Conservation (phyloP, 1,140 invertebrate species). For the Olivierus martensii region DNA sequence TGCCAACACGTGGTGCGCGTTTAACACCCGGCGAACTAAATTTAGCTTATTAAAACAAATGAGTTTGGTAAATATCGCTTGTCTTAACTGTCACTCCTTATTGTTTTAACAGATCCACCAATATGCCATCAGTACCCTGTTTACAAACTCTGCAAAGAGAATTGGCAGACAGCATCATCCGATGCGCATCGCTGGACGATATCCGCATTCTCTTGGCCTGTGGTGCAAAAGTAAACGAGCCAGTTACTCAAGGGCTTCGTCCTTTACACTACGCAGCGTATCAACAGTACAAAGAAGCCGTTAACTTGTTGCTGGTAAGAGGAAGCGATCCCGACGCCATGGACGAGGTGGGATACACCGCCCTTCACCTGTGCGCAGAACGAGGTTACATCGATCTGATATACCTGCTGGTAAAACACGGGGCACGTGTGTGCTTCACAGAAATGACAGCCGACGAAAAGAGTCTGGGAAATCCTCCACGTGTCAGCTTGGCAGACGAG, state of each 20-base stretch:
- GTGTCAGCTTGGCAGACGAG: conserved; percentile 43
- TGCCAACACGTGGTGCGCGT: too few species aligned
- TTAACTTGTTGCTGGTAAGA: conserved; percentile 53
- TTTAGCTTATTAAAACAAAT: too few species aligned
- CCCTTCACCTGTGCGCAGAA: conserved; percentile 71
- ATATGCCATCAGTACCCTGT: conserved; percentile 19
- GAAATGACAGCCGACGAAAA: conserved; percentile 17
- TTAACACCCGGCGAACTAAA: too few species aligned
- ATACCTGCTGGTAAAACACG: conserved; percentile 55
- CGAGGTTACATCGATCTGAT: conserved; percentile 48
- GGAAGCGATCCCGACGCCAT: conserved; percentile 62
- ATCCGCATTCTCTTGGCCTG: conserved; percentile 68
- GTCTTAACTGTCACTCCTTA: too few species aligned
- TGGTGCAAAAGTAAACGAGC: conserved; percentile 56
- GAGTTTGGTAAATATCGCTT: too few species aligned
- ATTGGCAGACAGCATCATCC: conserved; percentile 75
- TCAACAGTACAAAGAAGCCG: conserved; percentile 65
- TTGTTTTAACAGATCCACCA: background rate
- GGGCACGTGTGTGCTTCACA: conserved; percentile 60
- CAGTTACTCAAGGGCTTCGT: conserved; percentile 48
- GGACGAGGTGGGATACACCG: conserved; percentile 80
- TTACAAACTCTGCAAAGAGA: conserved; percentile 50
- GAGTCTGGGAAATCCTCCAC: conserved; percentile 21
- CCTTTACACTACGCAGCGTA: conserved; percentile 88
- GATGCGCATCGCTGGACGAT: conserved; percentile 70